phyloP scores from a whole-genome alignment of 2,888 invertebrate species.

The Pilophorus perplexus region DNA sequence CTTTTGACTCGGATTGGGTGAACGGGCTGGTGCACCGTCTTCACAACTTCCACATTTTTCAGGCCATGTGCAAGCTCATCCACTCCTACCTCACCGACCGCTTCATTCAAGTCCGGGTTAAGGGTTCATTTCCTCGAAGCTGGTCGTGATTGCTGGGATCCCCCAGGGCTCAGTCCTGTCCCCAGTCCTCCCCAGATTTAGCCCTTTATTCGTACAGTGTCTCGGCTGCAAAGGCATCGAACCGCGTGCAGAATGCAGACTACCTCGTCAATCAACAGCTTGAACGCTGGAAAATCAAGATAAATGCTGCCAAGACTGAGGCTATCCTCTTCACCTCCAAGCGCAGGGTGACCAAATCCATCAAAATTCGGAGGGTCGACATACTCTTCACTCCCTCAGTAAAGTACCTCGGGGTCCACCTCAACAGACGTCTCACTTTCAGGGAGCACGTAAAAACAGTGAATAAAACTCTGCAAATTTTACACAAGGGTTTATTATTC shows the following conservation, averaged over 20 bases:
- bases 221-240: neutral
- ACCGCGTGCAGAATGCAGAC: neutral
- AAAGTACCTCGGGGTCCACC: constrained; percentile 1
- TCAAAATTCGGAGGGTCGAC: neutral
- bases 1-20: no score
- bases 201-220: neutral
- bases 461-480: no score
- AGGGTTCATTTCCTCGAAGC: no score
- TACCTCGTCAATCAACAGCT: no score
- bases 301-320: neutral
- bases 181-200: neutral
- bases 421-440: neutral
- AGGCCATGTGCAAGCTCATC: no score
- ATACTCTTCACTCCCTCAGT: neutral
- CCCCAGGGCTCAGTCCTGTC: neutral
- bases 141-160: no score
- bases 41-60: neutral
- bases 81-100: no score
- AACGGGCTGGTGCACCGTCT: no score
- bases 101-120: no score
- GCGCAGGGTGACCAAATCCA: neutral
- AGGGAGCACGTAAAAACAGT: neutral
- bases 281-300: no score
- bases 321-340: neutral
- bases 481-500: no score